These are phyloP conservation scores for Hydra vulgaris DNA, from an alignment of 30 jellyfish, hydroid and myxozoan genomes.

Conservation along the genomic window DNA sequence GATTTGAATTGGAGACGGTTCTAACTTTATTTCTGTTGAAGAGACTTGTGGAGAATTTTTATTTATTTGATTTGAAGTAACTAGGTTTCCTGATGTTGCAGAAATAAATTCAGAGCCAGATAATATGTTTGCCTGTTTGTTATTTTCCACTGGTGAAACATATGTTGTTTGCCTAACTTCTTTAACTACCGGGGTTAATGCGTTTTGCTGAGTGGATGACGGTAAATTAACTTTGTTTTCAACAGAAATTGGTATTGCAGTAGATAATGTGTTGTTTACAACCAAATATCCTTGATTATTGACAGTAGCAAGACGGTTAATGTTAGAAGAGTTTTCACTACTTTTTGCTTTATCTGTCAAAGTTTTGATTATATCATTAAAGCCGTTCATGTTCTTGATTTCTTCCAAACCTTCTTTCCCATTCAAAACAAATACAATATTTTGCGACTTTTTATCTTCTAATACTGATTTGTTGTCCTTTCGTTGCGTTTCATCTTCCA, in stretches of 20 bases:
- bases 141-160: background rate
- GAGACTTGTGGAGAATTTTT: background rate
- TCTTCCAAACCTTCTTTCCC: slow-evolving; percentile 14
- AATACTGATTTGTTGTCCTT: background rate
- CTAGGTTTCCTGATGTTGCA: background rate
- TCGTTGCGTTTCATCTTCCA: background rate
- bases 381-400: background rate
- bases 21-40: background rate
- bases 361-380: slow-evolving; percentile 1
- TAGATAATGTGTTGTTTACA: background rate
- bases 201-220: background rate
- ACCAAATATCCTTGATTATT: background rate
- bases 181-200: background rate
- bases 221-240: background rate
- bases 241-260: background rate
- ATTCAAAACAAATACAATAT: slow-evolving; percentile 4
- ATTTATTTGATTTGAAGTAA: background rate
- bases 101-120: background rate
- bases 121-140: background rate
- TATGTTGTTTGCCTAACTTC: background rate
- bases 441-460: background rate
- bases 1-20: slow-evolving; percentile 5
- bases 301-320: too few species aligned
- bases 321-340: background rate
- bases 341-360: slow-evolving; percentile 1